phyloP scores from a whole-genome alignment of 1,140 invertebrate genomes.

The Oreohelix idahoensis region DNA sequence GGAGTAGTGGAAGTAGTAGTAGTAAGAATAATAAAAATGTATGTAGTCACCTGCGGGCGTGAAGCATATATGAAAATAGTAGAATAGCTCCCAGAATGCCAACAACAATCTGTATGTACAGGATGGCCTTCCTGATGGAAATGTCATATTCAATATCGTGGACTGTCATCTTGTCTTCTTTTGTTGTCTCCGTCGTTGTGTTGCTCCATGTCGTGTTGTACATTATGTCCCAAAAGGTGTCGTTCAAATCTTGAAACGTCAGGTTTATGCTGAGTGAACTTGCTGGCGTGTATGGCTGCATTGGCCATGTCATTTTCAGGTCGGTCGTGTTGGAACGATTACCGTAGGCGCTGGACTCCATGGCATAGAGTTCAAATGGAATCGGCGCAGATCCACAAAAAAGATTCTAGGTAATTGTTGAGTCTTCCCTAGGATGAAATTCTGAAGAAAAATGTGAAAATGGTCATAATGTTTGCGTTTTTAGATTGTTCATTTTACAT shows the following conservation, averaged over 20 bases:
- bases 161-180: slow-evolving; percentile 15
- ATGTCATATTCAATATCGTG: slow-evolving; percentile 28
- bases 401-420: background rate
- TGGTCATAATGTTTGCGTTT: too few relatives aligned
- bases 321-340: background rate
- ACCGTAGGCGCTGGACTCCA: background rate
- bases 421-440: too few relatives aligned
- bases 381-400: too few relatives aligned
- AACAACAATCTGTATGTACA: slow-evolving; percentile 37
- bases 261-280: background rate
- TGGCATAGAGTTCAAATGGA: background rate
- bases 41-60: slow-evolving; percentile 30
- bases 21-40: too few relatives aligned
- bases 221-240: background rate
- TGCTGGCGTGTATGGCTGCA: background rate
- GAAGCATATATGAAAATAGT: slow-evolving; percentile 26
- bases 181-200: background rate
- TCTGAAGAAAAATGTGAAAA: too few relatives aligned
- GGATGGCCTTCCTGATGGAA: slow-evolving; percentile 6
- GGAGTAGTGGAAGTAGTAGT: too few relatives aligned
- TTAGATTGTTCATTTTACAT: too few relatives aligned
- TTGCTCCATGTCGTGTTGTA: background rate
- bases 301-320: background rate
- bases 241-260: background rate
- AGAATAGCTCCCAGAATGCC: slow-evolving; percentile 28